Evolutionary conservation across 2,888 invertebrate species (phyloP).

Genomic region (Empis stercorea): DNA sequence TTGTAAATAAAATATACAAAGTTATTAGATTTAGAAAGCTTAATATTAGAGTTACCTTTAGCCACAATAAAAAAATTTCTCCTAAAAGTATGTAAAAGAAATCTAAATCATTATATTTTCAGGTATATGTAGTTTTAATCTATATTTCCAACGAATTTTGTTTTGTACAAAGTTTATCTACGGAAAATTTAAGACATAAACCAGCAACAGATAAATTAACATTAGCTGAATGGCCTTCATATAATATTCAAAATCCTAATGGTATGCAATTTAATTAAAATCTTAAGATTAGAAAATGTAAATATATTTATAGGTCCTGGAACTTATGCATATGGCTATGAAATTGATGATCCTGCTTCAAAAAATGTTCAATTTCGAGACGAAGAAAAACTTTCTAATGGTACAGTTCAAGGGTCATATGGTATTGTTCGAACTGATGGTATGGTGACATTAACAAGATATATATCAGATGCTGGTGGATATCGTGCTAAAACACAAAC

Average conservation of each 20-base stretch:
- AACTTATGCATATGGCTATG: slow-evolving; percentile 61
- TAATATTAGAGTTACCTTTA: too few relatives aligned
- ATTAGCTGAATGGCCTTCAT: slow-evolving; percentile 31
- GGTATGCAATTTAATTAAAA: slow-evolving; percentile 17
- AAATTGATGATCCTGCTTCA: slow-evolving; percentile 47
- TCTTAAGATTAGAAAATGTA: too few relatives aligned
- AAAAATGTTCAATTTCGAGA: slow-evolving; percentile 58
- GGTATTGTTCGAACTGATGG: slow-evolving; percentile 56
- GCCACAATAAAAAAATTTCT: too few relatives aligned
- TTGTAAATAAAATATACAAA: too few relatives aligned
- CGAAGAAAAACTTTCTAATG: slow-evolving; percentile 56
- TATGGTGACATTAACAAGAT: slow-evolving; percentile 45
- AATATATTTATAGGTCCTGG: slow-evolving; percentile 47
- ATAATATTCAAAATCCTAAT: slow-evolving; percentile 31
- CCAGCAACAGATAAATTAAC: slow-evolving; percentile 15
- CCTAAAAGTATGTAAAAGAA: too few relatives aligned
- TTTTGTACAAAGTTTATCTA: too few relatives aligned
- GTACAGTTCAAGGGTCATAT: slow-evolving; percentile 58
- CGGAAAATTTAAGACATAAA: background rate
- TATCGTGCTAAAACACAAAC: slow-evolving; percentile 32
- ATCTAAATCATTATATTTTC: too few relatives aligned
- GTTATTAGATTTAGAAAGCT: too few relatives aligned
- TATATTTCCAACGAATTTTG: too few relatives aligned
- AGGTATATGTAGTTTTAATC: too few relatives aligned
- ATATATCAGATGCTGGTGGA: slow-evolving; percentile 51